Evolutionary conservation across 2,797 vertebrate species (phyloP), one percentile per base, ranked within the genome.

Genomic region (Acanthurus leucopareius): DNA sequence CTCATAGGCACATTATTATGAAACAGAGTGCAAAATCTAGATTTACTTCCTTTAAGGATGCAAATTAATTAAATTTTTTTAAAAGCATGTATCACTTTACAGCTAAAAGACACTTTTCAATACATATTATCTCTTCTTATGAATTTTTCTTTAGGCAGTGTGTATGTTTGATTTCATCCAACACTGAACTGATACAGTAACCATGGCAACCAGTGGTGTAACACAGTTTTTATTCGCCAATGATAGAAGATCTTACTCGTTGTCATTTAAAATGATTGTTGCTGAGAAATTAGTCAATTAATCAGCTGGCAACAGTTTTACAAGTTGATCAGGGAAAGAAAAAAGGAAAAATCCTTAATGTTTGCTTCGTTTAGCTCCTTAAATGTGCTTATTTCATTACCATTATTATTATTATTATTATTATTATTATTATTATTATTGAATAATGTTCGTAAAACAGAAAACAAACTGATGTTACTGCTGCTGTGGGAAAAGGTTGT

Each of bases 401-500:
- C 11, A 7, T 40, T 7, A 40, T 40, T 40, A 40, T 11, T 4
- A 42, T 42, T 42, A 42, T 10, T 11, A 42, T 42, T 42, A 11
- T 42, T 42, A 11, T 42, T 42, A 11, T 42, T 42, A 11, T 42
- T 42, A 11, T 42, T 42, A 2, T 42, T 10, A 32, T 32, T 32
- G 28, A 32, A 32, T 32, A 32, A 32, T 4, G 28, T 32, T 32
- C 4, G 28, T 4, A 32, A 32, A 3, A 32, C 4, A 4, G 28
- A 32, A 17, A 63, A 67, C 13, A 7, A 15, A 69, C 49, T 54
- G 64, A 56, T 68, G 44, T 17, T 44, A 7, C 65, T 7, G 42
- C 65, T 72, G 49, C 61, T 67, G 69, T 59, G 62, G 45, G 66
- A 16, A 25, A 45, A 44, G 22, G 35, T 4, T 35, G 42, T 35